Conservation (phyloP, 2,113 vertebrate genomes). For the Datnioides undecimradiatus region DNA sequence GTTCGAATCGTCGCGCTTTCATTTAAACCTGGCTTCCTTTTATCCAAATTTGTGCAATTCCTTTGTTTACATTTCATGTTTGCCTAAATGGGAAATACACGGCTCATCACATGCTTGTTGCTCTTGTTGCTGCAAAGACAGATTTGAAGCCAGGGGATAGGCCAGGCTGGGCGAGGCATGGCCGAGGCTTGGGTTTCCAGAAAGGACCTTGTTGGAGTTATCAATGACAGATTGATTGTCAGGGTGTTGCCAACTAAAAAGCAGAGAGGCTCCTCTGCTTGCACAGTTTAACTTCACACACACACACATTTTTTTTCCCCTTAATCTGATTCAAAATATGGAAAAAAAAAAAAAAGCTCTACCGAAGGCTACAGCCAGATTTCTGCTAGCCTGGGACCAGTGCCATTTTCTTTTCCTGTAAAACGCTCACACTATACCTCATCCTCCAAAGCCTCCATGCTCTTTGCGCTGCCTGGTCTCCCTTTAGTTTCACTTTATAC, state of each 20-base stretch:
- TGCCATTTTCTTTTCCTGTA: conserved; percentile 37
- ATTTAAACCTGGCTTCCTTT: background rate
- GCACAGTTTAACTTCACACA: background rate
- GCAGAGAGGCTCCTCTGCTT: background rate
- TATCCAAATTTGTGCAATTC: background rate
- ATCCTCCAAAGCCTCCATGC: conserved; percentile 15
- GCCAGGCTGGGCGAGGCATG: background rate
- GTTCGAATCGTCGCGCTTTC: background rate
- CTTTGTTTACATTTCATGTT: background rate
- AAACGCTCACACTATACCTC: conserved; percentile 37
- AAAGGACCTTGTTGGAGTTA: background rate
- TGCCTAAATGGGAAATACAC: background rate
- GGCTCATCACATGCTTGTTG: background rate
- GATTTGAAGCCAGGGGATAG: conserved; percentile 13
- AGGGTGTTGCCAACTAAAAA: conserved; percentile 25
- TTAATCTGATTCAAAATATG: background rate
- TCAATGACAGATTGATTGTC: conserved; percentile 8
- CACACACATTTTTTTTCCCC: conserved; percentile 20
- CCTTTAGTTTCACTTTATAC: conserved; percentile 6
- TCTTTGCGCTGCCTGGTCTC: conserved; percentile 9
- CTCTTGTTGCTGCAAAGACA: background rate
- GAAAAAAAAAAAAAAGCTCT: background rate
- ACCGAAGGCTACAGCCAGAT: background rate
- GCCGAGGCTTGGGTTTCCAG: conserved; percentile 11
- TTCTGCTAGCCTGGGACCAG: conserved; percentile 9